Evolutionary conservation across 2,113 vertebrate species (phyloP).

Genomic region (Hassar affinis): DNA sequence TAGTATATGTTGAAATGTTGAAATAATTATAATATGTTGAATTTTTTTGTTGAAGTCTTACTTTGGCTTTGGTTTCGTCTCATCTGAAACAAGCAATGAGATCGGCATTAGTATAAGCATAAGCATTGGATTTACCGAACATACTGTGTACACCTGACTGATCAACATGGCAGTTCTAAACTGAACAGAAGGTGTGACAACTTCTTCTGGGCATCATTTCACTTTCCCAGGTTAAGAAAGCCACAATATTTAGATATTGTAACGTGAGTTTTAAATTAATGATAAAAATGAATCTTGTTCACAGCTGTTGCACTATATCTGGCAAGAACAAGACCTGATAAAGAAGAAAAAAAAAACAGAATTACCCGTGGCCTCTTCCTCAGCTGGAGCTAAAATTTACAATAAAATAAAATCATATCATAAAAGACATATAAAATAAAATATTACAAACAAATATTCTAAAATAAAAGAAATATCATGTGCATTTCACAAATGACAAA

Average conservation of each 20-base stretch:
- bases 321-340: not conserved
- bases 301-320: not conserved
- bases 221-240: not conserved
- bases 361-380: slow-evolving; percentile 52
- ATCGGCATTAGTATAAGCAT: not conserved
- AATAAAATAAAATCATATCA: not conserved
- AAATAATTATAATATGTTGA: not conserved
- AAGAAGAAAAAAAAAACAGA: not conserved
- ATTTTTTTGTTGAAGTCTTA: no score
- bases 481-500: not conserved
- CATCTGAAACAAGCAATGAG: slow-evolving; percentile 57
- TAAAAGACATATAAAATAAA: no score
- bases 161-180: not conserved
- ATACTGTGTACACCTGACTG: not conserved
- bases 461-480: not conserved
- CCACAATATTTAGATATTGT: not conserved
- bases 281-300: no score
- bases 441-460: no score
- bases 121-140: not conserved
- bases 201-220: not conserved
- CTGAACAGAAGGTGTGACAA: not conserved
- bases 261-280: not conserved
- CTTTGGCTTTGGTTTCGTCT: slow-evolving; percentile 70
- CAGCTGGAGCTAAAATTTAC: slow-evolving; percentile 42
- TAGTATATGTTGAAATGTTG: not conserved